Base-by-base conservation (phyloP, 2,113 vertebrate genomes). In the Cyprinodon variegatus region DNA sequence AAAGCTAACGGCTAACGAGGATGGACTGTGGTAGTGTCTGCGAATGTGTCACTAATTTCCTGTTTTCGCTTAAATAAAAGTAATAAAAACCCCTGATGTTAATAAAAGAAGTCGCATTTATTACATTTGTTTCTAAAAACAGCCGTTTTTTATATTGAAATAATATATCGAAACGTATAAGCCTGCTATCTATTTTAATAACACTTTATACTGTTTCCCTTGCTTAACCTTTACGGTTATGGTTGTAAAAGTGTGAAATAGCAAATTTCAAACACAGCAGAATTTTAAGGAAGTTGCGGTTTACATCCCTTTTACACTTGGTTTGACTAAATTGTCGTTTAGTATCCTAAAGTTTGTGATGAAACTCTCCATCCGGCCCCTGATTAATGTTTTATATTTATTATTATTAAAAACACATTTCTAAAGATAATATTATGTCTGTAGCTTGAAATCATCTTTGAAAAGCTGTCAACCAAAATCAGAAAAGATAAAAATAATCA, bases 241-340 rank as follows among this genome's bases (percentile, higher is more conserved):
- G 4, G 3, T 12, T 59, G 64, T 50, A 6, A 61, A 0, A 41
- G 40, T 57, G 12, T 37, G 20, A 57, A 22, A 38, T 3, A 11
- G 4, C 70, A 40, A 84, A 77, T 64, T 14, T 50, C 84, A 77
- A 70, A 88, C 82, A 40, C 74, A 76, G 84, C 86, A 64, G 14
- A 65, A 13, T 77, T 68, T 15, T 65, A 43, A 65, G 76, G 76
- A 89, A 90, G 70, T 63, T 41, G 41, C 74, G 53, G 41, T 46
- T 45, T 45, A 62, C 57, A 22, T n/a, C 17, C 6, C 15, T 12
- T 39, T 43, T 43, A 61, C 64, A 7, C 57, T 11, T 15, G 45
- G 20, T 61, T 86, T 88, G 69, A 70, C 45, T 46, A 81, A 86
- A 61, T 69, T 20, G 57, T 20, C 11, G 37, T 41, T 75, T 59